phyloP scores from a whole-genome alignment of 2,797 vertebrate species.

The Tachyglossus aculeatus region DNA sequence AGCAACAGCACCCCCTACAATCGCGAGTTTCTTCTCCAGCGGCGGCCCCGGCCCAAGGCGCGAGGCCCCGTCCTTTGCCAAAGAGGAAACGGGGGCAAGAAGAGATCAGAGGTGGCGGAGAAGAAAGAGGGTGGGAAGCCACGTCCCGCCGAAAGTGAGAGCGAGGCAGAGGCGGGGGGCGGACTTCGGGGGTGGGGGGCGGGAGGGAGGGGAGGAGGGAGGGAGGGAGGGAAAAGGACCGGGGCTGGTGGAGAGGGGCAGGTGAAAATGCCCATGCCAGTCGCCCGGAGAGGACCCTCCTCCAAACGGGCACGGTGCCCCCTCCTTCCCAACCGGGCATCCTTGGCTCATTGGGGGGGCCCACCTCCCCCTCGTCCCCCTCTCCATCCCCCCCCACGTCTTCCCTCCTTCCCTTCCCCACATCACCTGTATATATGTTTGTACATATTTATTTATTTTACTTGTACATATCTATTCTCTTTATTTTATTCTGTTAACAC shows the following conservation, averaged over 20 bases:
- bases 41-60: constrained; percentile 52
- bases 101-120: background rate
- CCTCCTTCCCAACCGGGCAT: background rate
- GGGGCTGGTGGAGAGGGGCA: constrained; percentile 20
- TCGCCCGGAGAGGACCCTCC: constrained; percentile 1
- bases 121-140: too few relatives aligned
- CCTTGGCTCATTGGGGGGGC: background rate
- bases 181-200: too few relatives aligned
- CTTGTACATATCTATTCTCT: too few relatives aligned
- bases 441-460: too few relatives aligned
- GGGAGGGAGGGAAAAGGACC: background rate
- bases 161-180: too few relatives aligned
- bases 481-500: too few relatives aligned
- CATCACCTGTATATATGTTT: too few relatives aligned
- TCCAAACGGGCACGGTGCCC: background rate
- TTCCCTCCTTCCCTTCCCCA: too few relatives aligned
- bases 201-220: background rate
- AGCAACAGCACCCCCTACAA: constrained; percentile 69
- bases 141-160: too few relatives aligned
- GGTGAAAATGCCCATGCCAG: constrained; percentile 41
- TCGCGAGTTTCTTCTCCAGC: constrained; percentile 69
- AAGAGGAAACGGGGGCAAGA: background rate
- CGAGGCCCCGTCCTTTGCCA: constrained; percentile 39
- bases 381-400: too few relatives aligned
- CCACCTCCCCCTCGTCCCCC: too few relatives aligned